Conservation (phyloP, 2,888 invertebrate species). For the Gasteruption jaculator region DNA sequence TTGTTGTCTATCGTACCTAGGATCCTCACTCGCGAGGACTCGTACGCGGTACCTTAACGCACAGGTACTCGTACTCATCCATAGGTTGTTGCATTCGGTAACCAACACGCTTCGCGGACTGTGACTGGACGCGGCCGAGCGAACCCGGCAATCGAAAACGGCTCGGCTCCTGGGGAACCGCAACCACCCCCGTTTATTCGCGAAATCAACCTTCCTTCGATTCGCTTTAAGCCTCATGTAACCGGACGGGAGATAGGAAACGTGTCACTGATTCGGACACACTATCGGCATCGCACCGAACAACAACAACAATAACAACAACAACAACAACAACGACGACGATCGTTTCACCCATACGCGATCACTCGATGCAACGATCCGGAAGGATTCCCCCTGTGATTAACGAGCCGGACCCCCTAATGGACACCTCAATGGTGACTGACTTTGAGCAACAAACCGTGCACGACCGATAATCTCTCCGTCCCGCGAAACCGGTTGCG, state of each 20-base stretch:
- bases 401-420: conserved; percentile 33
- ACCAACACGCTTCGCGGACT: conserved; percentile 28
- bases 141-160: conserved; percentile 23
- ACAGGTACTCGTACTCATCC: too few relatives aligned
- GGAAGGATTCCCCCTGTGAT: conserved; percentile 34
- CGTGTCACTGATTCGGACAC: too few relatives aligned
- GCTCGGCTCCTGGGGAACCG: conserved; percentile 4
- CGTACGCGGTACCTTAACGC: too few relatives aligned
- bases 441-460: conserved; percentile 16
- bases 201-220: too few relatives aligned
- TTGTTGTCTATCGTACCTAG: conserved; percentile 11
- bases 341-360: conserved; percentile 24
- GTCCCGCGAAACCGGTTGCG: conserved; percentile 1
- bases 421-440: conserved; percentile 30
- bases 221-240: too few relatives aligned
- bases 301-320: too few relatives aligned
- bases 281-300: too few relatives aligned
- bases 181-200: too few relatives aligned
- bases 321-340: conserved; percentile 11
- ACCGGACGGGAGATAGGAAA: too few relatives aligned
- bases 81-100: too few relatives aligned
- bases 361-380: conserved; percentile 33
- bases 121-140: conserved; percentile 29
- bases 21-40: background rate
- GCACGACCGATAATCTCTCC: conserved; percentile 6